Conservation (phyloP, 1,140 invertebrate genomes). For the Drosophila hydei region DNA sequence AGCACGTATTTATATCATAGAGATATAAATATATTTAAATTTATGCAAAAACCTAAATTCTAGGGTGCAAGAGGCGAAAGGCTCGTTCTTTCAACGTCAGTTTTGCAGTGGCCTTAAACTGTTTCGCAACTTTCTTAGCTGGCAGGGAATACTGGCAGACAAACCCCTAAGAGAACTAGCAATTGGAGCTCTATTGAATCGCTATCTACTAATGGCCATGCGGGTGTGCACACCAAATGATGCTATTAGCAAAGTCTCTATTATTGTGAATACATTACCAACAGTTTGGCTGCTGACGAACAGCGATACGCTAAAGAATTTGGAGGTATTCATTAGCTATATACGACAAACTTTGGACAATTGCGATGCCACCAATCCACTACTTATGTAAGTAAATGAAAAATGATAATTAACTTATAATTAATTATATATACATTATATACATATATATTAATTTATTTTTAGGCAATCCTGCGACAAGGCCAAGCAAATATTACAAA, state of each 20-base stretch:
- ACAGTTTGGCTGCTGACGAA: conserved; percentile 87
- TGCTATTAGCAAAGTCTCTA: conserved; percentile 88
- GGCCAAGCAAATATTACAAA: conserved; percentile 82
- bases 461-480: conserved; percentile 83
- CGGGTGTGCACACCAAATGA: conserved; percentile 87
- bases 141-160: conserved; percentile 92
- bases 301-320: conserved; percentile 85
- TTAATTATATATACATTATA: no score
- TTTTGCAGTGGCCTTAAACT: conserved; percentile 93
- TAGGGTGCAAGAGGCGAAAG: conserved; percentile 76
- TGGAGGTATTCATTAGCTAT: conserved; percentile 87
- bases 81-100: conserved; percentile 92
- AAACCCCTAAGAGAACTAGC: conserved; percentile 90
- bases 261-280: conserved; percentile 88
- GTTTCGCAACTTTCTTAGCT: conserved; percentile 91
- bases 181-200: conserved; percentile 90
- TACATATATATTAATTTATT: background rate
- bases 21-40: background rate
- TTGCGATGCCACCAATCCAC: conserved; percentile 87
- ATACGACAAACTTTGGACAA: conserved; percentile 86
- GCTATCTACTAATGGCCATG: conserved; percentile 91
- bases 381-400: conserved; percentile 85
- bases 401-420: background rate
- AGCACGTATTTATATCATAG: background rate
- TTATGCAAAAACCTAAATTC: background rate